phyloP scores from a whole-genome alignment of 2,113 vertebrate species.

The Neogale vison region DNA sequence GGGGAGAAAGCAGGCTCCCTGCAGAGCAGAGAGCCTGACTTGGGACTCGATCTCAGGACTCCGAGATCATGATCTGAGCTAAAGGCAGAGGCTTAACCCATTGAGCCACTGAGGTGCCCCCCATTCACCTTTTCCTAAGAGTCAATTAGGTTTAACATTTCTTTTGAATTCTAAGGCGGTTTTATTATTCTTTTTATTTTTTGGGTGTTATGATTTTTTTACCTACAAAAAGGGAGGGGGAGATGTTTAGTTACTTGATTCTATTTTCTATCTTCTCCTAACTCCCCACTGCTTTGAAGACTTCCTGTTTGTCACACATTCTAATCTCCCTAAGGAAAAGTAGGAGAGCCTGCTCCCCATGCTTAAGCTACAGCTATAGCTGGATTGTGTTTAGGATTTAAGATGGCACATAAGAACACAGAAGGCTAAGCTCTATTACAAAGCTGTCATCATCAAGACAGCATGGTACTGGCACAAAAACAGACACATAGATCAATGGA shows the following conservation, averaged over 20 bases:
- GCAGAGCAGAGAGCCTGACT: no score
- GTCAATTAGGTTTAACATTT: not conserved
- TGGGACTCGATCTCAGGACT: no score
- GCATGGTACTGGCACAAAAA: no score
- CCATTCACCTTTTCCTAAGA: no score
- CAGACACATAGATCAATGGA: no score
- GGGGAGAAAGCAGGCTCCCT: no score
- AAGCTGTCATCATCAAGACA: no score
- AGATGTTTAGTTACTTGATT: not conserved
- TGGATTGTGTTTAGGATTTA: not conserved
- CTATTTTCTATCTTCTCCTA: not conserved
- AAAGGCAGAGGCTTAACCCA: no score
- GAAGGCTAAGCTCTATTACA: no score
- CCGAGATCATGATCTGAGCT: no score
- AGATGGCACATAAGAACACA: not conserved
- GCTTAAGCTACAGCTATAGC: not conserved
- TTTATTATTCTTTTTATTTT: not conserved
- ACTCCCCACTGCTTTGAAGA: not conserved
- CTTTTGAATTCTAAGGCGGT: not conserved
- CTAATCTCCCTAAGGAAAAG: not conserved
- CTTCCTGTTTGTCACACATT: not conserved
- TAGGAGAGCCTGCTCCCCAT: not conserved
- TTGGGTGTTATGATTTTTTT: not conserved
- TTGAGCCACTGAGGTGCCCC: no score
- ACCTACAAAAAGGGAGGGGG: not conserved